Percentiles rank a stretch among this genome's conserved stretches.
Conservation (phyloP, 2,797 vertebrate genomes). For the Lacerta agilis region DNA sequence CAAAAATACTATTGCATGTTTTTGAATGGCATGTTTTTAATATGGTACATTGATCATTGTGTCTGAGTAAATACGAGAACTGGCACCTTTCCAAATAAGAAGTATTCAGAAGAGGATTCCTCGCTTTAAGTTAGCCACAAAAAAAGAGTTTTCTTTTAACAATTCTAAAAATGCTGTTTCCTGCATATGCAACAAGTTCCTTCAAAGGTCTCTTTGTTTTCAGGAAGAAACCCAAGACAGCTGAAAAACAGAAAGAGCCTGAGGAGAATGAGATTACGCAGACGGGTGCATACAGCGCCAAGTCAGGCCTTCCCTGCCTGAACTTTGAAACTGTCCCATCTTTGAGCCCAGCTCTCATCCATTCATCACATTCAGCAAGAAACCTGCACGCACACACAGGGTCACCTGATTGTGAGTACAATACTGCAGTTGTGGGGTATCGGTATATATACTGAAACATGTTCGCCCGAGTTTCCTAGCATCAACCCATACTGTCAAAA, state of each 20-base stretch:
- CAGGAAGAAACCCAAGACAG: slow-evolving; percentile 88
- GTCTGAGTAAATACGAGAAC: slow-evolving; percentile 79
- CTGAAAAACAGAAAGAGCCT: slow-evolving; percentile 88
- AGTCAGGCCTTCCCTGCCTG: slow-evolving; percentile 86
- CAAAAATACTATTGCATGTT: slow-evolving; percentile 75
- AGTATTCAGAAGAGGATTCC: slow-evolving; percentile 73
- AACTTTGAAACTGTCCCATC: slow-evolving; percentile 85
- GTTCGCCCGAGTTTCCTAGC: slow-evolving; percentile 35
- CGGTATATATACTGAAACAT: neutral
- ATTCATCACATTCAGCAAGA: slow-evolving; percentile 83
- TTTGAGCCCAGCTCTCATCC: slow-evolving; percentile 79
- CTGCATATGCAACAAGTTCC: slow-evolving; percentile 81
- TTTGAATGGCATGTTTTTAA: slow-evolving; percentile 76
- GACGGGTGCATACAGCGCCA: slow-evolving; percentile 83
- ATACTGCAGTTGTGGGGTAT: slow-evolving; percentile 41
- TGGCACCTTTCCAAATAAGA: slow-evolving; percentile 81
- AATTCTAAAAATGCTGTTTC: slow-evolving; percentile 87
- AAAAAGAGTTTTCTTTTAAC: slow-evolving; percentile 83
- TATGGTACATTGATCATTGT: slow-evolving; percentile 76
- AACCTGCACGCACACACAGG: slow-evolving; percentile 82
- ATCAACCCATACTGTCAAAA: slow-evolving; percentile 13
- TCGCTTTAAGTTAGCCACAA: slow-evolving; percentile 63
- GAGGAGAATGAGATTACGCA: slow-evolving; percentile 89
- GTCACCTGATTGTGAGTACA: slow-evolving; percentile 87
- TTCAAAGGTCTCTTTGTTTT: slow-evolving; percentile 86